Base-by-base conservation (phyloP, 2,797 vertebrate species). In the Hozukius guyotensis region DNA sequence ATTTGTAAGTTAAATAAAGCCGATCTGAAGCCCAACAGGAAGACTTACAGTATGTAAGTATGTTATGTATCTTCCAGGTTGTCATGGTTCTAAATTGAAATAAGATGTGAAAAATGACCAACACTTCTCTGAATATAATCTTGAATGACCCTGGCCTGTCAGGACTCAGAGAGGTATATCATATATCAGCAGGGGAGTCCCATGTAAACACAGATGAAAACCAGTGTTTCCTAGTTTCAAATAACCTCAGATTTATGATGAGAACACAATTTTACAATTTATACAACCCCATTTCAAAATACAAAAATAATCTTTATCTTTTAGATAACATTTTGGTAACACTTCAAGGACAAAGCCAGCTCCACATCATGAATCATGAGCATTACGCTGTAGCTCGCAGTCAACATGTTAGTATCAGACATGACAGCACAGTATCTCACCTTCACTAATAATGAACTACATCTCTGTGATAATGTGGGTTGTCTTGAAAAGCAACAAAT, bases 291-390 rank as follows among this genome's bases (percentile, higher is more conserved):
- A 88, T 94, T 95, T 94, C 88, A 95, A 95, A 95, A 96, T 96
- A 96, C 95, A 96, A 96, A 96, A 96, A 96, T 96, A 96, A 94
- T 94, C 85, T 93, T 93, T 91, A 87, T 95, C 87, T 95, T 95
- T 94, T 91, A 92, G 92, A 94, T 95, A 95, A 96, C 94, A 95
- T 96, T 96, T 96, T 95, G 93, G 94, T 96, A 95, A 96, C 93
- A 96, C 94, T 94, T 96, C 89, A 94, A 93, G 88, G 93, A 96
- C 90, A 93, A 91, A 93, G 89, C 83, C 84, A 91, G 85, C 92
- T 91, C 88, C 77, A 91, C 77, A 77, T 90, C 85, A 87, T 92
- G 86, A 91, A 75, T 90, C 80, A 80, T 92, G 83, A 90, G 87
- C 63, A 77, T 87, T 78, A 93, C 88, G 94, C 87, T 93, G 90